Evolutionary conservation across 2,888 invertebrate species (phyloP).

Genomic region (Drosophila quinaria): DNA sequence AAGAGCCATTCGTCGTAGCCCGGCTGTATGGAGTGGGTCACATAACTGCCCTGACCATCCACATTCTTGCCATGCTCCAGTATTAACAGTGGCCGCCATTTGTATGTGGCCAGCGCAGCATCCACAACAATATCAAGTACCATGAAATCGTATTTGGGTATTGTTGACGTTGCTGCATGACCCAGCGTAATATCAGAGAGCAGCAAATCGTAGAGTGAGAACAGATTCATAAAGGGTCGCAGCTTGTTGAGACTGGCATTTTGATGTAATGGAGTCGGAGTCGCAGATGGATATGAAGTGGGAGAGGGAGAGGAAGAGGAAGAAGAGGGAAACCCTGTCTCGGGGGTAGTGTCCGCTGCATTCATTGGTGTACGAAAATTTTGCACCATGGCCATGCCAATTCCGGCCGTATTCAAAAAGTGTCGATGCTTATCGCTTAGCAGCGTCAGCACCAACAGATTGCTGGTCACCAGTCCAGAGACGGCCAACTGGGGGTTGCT

Average conservation of each 20-base stretch:
- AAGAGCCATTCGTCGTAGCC: conserved; percentile 85
- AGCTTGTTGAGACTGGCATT: conserved; percentile 68
- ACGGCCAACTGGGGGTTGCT: conserved; percentile 24
- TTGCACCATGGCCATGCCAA: conserved; percentile 81
- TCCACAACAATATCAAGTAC: conserved; percentile 84
- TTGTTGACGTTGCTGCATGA: conserved; percentile 21
- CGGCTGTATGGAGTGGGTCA: conserved; percentile 85
- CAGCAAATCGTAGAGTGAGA: conserved; percentile 85
- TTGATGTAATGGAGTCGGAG: conserved; percentile 15
- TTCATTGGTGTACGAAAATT: conserved; percentile 75
- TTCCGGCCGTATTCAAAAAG: conserved; percentile 83
- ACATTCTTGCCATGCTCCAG: conserved; percentile 83
- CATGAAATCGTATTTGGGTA: conserved; percentile 84
- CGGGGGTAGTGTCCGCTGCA: not conserved
- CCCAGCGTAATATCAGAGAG: conserved; percentile 63
- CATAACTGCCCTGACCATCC: conserved; percentile 73
- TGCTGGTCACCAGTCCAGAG: conserved; percentile 74
- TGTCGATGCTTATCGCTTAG: conserved; percentile 85
- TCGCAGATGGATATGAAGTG: not conserved
- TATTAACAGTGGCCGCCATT: conserved; percentile 85
- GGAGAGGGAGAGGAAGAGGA: not conserved
- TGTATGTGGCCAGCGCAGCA: conserved; percentile 50
- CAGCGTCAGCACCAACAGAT: conserved; percentile 85
- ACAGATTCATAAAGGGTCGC: conserved; percentile 83
- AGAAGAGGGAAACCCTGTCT: not conserved